phyloP scores from a whole-genome alignment of 2,888 invertebrate species.

The Cantharis lateralis region DNA sequence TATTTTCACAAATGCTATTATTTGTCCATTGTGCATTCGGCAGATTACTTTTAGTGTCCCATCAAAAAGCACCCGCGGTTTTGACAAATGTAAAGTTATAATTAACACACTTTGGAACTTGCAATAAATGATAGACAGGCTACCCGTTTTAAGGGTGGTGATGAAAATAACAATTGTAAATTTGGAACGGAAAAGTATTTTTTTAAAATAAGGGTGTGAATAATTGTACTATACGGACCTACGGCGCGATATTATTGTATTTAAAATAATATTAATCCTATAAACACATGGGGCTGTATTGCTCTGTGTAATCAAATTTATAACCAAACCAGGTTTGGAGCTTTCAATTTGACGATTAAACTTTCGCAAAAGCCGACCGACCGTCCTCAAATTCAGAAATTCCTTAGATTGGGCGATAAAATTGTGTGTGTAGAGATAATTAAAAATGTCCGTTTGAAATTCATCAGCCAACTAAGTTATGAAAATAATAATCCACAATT shows the following conservation, averaged over 20 bases:
- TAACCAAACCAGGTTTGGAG: neutral
- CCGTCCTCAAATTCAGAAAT: neutral
- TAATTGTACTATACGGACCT: conserved; percentile 14
- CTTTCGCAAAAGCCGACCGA: neutral
- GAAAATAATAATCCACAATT: conserved; percentile 32
- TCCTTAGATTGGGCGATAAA: conserved; percentile 22
- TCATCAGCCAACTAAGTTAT: conserved; percentile 26
- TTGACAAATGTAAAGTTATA: conserved; percentile 43
- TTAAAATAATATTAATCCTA: conserved; percentile 36
- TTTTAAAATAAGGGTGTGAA: conserved; percentile 22
- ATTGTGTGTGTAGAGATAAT: conserved; percentile 18
- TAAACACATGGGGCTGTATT: conserved; percentile 24
- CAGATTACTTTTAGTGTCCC: neutral
- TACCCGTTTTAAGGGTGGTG: conserved; percentile 10
- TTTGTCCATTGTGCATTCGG: neutral
- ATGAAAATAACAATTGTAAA: conserved; percentile 24
- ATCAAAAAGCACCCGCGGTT: conserved; percentile 43
- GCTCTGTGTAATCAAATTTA: conserved; percentile 20
- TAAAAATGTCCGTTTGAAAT: conserved; percentile 34
- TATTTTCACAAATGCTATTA: neutral
- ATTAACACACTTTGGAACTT: conserved; percentile 50
- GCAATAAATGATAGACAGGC: conserved; percentile 40
- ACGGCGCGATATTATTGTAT: conserved; percentile 30
- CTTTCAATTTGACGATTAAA: neutral
- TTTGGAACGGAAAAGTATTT: conserved; percentile 11